Evolutionary conservation across 1,140 invertebrate species (phyloP).

Genomic region (Papilio aristodemus): DNA sequence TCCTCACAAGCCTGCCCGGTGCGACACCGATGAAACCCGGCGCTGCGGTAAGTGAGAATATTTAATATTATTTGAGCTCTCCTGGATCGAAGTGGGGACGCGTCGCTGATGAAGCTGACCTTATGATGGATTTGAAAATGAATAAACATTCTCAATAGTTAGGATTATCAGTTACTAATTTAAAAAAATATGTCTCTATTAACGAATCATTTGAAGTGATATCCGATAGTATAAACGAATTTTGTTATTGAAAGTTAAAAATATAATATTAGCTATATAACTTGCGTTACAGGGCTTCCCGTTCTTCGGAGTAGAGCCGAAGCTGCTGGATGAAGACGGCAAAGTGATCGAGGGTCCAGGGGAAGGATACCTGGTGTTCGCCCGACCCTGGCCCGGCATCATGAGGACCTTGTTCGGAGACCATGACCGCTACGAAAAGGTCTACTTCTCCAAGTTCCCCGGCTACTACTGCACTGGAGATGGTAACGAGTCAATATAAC

Average conservation of each 20-base stretch:
- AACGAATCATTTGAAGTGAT: no score
- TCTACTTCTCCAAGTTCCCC: conserved; percentile 97
- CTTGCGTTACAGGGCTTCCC: conserved; percentile 89
- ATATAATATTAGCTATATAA: not conserved
- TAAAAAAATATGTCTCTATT: no score
- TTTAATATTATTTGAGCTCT: no score
- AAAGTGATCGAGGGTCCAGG: conserved; percentile 92
- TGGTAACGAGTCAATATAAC: conserved; percentile 85
- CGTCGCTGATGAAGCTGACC: no score
- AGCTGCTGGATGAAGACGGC: conserved; percentile 93
- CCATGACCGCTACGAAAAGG: conserved; percentile 95
- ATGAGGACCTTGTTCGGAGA: conserved; percentile 96
- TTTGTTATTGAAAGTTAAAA: no score
- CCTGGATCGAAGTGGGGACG: no score
- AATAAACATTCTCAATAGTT: no score
- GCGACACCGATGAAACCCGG: conserved; percentile 98
- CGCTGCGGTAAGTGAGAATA: conserved; percentile 88
- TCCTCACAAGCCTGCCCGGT: conserved; percentile 96
- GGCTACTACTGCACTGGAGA: conserved; percentile 99
- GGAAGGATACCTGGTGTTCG: conserved; percentile 97
- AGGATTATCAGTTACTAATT: no score
- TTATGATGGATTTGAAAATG: no score
- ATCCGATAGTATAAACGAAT: no score
- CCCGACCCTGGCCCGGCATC: conserved; percentile 97
- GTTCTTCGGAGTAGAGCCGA: conserved; percentile 97